Evolutionary conservation across 2,113 vertebrate species (phyloP).

Genomic region (Verasper variegatus): DNA sequence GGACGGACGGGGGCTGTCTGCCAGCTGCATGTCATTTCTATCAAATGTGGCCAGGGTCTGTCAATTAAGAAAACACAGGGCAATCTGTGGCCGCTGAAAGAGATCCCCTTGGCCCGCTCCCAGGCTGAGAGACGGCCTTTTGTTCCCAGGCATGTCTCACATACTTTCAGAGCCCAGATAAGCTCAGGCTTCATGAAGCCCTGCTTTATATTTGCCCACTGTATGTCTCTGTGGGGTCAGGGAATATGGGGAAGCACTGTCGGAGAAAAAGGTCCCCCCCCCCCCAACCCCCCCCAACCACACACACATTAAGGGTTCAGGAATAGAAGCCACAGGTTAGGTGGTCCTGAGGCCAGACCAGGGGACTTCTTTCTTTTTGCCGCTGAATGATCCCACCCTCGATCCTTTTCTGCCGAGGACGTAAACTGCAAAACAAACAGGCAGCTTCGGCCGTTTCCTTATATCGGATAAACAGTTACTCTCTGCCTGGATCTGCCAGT

Average conservation of each 20-base stretch:
- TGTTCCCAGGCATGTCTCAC: constrained; percentile 91
- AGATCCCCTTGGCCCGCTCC: constrained; percentile 86
- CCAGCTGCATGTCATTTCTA: constrained; percentile 88
- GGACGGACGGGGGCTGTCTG: constrained; percentile 74
- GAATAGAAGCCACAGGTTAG: constrained; percentile 87
- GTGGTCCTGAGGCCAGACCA: constrained; percentile 85
- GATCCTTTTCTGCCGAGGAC: constrained; percentile 39
- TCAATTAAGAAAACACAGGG: constrained; percentile 94
- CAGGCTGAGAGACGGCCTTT: constrained; percentile 87
- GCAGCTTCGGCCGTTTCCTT: constrained; percentile 68
- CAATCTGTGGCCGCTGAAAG: constrained; percentile 93
- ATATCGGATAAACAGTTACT: constrained; percentile 78
- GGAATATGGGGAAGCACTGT: constrained; percentile 82
- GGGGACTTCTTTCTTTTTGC: constrained; percentile 59
- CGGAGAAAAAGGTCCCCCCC: constrained; percentile 81
- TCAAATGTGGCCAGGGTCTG: constrained; percentile 86
- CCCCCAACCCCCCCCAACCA: constrained; percentile 47
- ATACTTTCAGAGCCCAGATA: constrained; percentile 92
- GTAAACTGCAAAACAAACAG: constrained; percentile 62
- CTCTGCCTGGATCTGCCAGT: constrained; percentile 56
- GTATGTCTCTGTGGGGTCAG: constrained; percentile 84
- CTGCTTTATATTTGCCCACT: constrained; percentile 87
- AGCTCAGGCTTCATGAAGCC: constrained; percentile 87
- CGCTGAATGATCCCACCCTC: constrained; percentile 80
- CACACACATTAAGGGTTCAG: constrained; percentile 82